Evolutionary conservation across 2,888 invertebrate species (phyloP).

Genomic region (Drosophila subsilvestris): DNA sequence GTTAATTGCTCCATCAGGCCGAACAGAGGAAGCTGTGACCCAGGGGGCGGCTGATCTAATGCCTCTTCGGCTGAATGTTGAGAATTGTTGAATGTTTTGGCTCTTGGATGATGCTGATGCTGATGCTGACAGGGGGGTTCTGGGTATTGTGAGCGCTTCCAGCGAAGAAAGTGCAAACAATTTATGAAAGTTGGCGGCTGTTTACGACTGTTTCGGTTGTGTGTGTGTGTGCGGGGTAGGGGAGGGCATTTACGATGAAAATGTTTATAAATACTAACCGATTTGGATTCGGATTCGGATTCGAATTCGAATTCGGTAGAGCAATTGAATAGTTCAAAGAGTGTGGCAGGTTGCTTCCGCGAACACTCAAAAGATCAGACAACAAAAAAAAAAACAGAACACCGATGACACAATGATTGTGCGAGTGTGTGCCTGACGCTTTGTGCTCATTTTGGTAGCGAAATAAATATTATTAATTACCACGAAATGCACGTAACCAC

Average conservation of each 20-base stretch:
- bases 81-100: conserved; percentile 1
- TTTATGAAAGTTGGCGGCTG: conserved; percentile 52
- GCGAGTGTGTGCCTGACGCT: conserved; percentile 29
- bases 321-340: conserved; percentile 17
- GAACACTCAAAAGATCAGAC: conserved; percentile 10
- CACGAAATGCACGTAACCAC: conserved; percentile 47
- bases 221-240: too few species aligned
- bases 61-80: neutral
- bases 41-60: conserved; percentile 4
- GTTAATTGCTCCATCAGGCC: neutral
- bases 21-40: neutral
- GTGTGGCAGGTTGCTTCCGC: neutral
- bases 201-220: conserved; percentile 57
- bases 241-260: conserved; percentile 45
- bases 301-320: too few species aligned
- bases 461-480: conserved; percentile 56
- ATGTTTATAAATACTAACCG: conserved; percentile 65
- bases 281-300: too few species aligned
- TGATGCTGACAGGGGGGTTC: conserved; percentile 38
- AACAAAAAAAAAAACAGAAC: neutral
- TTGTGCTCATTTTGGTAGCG: conserved; percentile 27
- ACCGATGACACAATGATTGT: conserved; percentile 21
- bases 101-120: neutral
- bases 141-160: conserved; percentile 45
- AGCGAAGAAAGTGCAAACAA: conserved; percentile 68